Evolutionary conservation across 1,140 invertebrate species (phyloP).

Genomic region (Euwallacea fornicatus): DNA sequence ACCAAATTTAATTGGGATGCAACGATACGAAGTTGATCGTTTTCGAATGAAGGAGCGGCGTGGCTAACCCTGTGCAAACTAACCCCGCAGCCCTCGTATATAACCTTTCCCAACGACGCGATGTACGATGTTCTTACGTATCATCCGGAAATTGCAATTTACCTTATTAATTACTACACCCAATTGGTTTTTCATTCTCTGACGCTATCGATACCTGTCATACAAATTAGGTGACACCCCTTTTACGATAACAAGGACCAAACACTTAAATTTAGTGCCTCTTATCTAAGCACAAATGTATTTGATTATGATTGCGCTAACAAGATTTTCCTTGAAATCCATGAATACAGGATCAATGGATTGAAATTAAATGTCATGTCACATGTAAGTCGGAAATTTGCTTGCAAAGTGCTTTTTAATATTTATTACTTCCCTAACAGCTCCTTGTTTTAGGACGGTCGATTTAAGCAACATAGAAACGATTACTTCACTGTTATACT

Average conservation of each 20-base stretch:
- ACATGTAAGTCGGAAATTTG: background rate
- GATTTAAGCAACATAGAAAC: background rate
- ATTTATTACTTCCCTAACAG: background rate
- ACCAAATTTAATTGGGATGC: no score
- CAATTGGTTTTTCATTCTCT: background rate
- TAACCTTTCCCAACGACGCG: no score
- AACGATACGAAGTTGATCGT: no score
- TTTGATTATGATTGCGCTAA: background rate
- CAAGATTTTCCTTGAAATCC: background rate
- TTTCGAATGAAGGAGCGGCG: no score
- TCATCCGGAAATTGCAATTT: no score
- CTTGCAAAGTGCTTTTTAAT: conserved; percentile 1
- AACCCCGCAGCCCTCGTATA: no score
- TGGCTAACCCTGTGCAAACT: no score
- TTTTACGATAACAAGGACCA: background rate
- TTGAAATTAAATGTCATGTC: conserved; percentile 1
- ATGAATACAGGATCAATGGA: background rate
- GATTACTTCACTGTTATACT: background rate
- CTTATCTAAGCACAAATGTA: background rate
- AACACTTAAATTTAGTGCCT: background rate
- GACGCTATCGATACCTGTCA: background rate
- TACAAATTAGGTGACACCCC: background rate
- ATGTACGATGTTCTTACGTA: no score
- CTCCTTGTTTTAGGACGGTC: background rate
- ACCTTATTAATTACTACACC: no score